Conservation (phyloP, 2,888 invertebrate genomes). For the Tachina lurida region DNA sequence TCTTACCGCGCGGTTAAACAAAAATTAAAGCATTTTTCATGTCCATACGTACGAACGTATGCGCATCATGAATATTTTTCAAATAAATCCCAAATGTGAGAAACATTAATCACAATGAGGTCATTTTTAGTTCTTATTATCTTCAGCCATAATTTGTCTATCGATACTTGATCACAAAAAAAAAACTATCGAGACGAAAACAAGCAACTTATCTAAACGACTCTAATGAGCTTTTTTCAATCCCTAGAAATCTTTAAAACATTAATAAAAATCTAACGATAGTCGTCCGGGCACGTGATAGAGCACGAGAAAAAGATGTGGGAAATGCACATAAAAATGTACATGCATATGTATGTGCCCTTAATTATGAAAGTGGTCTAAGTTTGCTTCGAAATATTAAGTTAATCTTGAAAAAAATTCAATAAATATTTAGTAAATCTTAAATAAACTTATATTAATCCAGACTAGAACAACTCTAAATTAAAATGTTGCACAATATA, state of each 20-base stretch:
- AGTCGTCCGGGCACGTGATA: constrained; percentile 17
- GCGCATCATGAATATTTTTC: constrained; percentile 36
- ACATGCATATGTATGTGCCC: no score
- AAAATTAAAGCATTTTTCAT: constrained; percentile 50
- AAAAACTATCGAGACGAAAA: not conserved
- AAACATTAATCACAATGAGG: constrained; percentile 64
- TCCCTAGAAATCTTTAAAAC: constrained; percentile 49
- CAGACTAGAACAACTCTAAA: no score
- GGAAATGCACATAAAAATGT: not conserved
- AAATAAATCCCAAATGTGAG: constrained; percentile 59
- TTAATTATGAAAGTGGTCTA: no score
- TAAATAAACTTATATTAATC: no score
- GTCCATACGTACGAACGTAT: not conserved
- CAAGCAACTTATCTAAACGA: constrained; percentile 56
- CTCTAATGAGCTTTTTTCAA: constrained; percentile 63
- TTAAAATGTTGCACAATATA: no score
- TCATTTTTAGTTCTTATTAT: constrained; percentile 40
- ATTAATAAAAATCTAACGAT: constrained; percentile 32
- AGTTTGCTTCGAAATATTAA: no score
- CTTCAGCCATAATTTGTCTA: constrained; percentile 46
- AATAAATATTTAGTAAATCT: no score
- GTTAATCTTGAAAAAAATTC: no score
- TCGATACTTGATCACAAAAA: constrained; percentile 50
- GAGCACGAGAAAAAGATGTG: not conserved
- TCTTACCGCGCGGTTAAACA: not conserved